phyloP scores from a whole-genome alignment of 2,113 vertebrate species.

The Pangasianodon gigas region DNA sequence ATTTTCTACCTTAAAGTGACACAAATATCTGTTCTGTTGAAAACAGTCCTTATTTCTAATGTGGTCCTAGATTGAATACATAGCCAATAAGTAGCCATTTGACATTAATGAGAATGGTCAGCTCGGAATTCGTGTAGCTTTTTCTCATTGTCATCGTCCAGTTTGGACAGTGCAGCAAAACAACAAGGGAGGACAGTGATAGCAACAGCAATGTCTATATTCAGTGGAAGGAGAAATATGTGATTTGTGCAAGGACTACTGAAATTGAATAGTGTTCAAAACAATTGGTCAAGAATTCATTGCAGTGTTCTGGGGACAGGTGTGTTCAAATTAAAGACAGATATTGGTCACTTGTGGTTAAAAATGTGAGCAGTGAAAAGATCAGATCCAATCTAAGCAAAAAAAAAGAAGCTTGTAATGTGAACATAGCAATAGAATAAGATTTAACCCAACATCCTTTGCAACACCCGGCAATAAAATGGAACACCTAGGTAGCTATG shows the following conservation, averaged over 20 bases:
- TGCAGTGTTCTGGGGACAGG: neutral
- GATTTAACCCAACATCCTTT: too few relatives aligned
- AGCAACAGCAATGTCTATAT: neutral
- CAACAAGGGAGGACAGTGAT: too few relatives aligned
- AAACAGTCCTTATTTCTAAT: neutral
- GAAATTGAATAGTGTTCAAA: neutral
- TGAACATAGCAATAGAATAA: neutral
- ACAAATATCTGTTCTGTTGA: neutral
- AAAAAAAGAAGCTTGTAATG: neutral
- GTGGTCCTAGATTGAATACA: neutral
- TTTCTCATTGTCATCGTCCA: neutral
- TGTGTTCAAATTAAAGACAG: neutral
- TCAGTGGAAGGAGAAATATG: neutral
- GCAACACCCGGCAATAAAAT: neutral
- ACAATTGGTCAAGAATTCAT: neutral
- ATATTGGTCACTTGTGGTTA: neutral
- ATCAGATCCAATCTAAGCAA: too few relatives aligned
- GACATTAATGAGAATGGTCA: neutral
- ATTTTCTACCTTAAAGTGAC: neutral
- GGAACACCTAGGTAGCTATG: neutral
- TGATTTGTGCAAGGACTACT: neutral
- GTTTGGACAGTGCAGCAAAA: too few relatives aligned
- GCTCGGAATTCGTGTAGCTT: too few relatives aligned
- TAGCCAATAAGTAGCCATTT: neutral
- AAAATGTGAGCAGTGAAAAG: neutral